phyloP scores from a whole-genome alignment of 2,797 vertebrate species.

The Nothura maculosa region DNA sequence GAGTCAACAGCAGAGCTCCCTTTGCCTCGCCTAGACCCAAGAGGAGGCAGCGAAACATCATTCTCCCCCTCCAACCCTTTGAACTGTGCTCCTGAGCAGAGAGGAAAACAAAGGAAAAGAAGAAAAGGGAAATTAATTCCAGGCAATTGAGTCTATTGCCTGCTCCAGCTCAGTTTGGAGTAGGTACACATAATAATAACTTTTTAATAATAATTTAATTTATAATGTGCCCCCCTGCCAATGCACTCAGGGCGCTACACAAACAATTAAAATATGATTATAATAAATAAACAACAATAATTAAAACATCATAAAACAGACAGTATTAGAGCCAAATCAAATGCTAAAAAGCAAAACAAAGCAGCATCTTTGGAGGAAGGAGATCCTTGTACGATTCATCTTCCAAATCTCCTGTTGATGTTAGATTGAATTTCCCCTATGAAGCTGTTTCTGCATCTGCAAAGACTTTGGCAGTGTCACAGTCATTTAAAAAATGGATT shows the following conservation, averaged over 20 bases:
- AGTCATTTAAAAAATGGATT: slow-evolving; percentile 54
- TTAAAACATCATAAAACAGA: slow-evolving; percentile 80
- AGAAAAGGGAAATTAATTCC: slow-evolving; percentile 37
- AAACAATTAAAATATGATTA: slow-evolving; percentile 80
- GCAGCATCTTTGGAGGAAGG: slow-evolving; percentile 42
- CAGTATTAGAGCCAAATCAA: slow-evolving; percentile 54
- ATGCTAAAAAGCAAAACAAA: slow-evolving; percentile 64
- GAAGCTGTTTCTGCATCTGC: slow-evolving; percentile 70
- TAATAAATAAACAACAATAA: slow-evolving; percentile 80
- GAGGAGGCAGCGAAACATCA: neutral
- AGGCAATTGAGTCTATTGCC: slow-evolving; percentile 19
- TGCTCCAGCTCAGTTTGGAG: slow-evolving; percentile 47
- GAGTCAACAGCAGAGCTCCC: neutral
- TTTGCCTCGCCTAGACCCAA: rapidly evolving
- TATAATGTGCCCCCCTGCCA: slow-evolving; percentile 66
- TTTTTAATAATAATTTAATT: slow-evolving; percentile 80
- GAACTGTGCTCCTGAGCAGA: neutral
- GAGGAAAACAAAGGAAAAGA: slow-evolving; percentile 23
- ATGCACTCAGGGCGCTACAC: slow-evolving; percentile 63
- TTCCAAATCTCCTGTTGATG: slow-evolving; percentile 69
- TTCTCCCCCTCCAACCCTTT: slow-evolving; percentile 16
- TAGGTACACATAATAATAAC: slow-evolving; percentile 67
- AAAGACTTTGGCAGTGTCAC: slow-evolving; percentile 72
- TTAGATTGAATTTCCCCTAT: slow-evolving; percentile 66
- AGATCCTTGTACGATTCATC: slow-evolving; percentile 54